A percentile compares a stretch with the other conserved stretches of the same genome.
Conservation (phyloP, 2,888 invertebrate genomes). For the Hydropsyche betteni region DNA sequence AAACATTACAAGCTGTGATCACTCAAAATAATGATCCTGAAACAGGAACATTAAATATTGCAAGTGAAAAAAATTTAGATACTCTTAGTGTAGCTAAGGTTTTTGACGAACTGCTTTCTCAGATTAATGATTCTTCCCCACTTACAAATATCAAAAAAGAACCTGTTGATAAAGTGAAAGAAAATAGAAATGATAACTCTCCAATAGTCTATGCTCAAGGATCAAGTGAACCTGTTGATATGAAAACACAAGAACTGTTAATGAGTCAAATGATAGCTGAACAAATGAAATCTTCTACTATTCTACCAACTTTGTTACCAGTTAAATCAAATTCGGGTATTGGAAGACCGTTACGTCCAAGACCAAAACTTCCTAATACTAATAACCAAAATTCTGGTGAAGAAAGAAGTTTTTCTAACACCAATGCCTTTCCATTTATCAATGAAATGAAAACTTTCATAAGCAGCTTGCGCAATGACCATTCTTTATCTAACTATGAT, state of each 20-base stretch:
- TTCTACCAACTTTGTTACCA: conserved; percentile 71
- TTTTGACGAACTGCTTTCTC: conserved; percentile 70
- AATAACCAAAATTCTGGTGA: conserved; percentile 54
- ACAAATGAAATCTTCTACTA: conserved; percentile 48
- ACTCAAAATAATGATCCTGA: conserved; percentile 65
- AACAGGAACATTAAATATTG: conserved; percentile 53
- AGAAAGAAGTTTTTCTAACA: conserved; percentile 55
- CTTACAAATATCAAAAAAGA: conserved; percentile 1
- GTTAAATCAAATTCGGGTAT: conserved; percentile 83
- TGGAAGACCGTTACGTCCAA: conserved; percentile 73
- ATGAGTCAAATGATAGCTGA: conserved; percentile 54
- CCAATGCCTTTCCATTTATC: conserved; percentile 42
- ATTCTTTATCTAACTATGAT: not conserved
- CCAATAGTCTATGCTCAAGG: conserved; percentile 55
- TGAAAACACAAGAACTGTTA: conserved; percentile 55
- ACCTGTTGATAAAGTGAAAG: not conserved
- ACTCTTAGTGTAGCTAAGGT: conserved; percentile 72
- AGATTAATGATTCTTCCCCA: conserved; percentile 51
- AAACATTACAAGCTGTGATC: conserved; percentile 71
- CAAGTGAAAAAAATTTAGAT: conserved; percentile 59
- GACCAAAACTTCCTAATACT: conserved; percentile 62
- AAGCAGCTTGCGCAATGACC: conserved; percentile 46
- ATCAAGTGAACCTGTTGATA: conserved; percentile 58
- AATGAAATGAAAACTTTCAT: conserved; percentile 50
- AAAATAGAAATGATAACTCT: not conserved